Base-by-base conservation (phyloP, 2,797 vertebrate species). In the Enteromius afrohamiltoni region DNA sequence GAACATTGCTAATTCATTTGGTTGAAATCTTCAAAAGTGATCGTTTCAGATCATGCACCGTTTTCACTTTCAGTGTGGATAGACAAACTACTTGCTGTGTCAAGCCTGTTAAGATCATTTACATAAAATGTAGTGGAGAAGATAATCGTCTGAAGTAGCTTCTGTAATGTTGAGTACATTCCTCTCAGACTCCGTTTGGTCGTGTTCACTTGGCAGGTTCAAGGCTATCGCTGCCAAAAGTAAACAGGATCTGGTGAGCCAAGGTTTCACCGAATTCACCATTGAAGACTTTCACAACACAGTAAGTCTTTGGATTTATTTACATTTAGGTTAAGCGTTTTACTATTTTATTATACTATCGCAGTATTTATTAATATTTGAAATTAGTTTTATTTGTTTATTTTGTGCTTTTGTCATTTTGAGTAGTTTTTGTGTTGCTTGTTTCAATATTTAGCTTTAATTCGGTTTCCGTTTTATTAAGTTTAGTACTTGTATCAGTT, bases 261-360 rank as follows among this genome's bases (percentile, higher is more conserved):
- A 97, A 89, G 97, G 97, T 45, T 98, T 98, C 90, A 98, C 97
- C 1, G 96, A 98, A 88, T 98, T 98, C 90, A 98, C 97, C 90
- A 98, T 97, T 8, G 97, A 98, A 92, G 96, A 98, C 89, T 98
- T 98, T 92, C 97, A 98, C 90, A 98, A 98, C 85, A 97, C 97
- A 74, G 96, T 97, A 90, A 51, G 70, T 75, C 45, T 75, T 74
- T 82, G 19, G 10, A 4, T 55, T n/a, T 53, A 21, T 53, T 21
- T 21, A 53, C 51, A 9, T n/a, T 21, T 53, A 1, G 21, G 3
- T 55, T 8, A 21, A n/a, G 21, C 7, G 19, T 55, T 55, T 42
- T 42, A 11, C 42, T 3, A n/a, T 55, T 55, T n/a, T 21, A 21
- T n/a, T 55, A n/a, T 4, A n/a, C 21, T 55, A 10, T n/a, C 8